phyloP scores from a whole-genome alignment of 2,797 vertebrate genomes.

The Periparus ater region DNA sequence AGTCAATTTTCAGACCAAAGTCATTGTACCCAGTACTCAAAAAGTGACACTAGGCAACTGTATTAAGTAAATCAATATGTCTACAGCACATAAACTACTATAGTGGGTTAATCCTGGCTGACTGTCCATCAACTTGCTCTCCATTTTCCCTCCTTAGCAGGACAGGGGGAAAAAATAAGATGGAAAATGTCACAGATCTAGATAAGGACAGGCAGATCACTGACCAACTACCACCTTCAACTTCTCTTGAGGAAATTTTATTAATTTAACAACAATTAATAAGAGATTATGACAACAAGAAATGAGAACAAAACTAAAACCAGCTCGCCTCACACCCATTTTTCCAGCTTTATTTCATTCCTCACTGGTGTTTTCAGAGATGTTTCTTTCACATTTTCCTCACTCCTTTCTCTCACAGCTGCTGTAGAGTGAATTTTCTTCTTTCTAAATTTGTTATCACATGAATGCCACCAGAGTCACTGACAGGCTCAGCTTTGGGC shows the following conservation, averaged over 20 bases:
- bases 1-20: not conserved
- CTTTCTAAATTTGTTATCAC: not conserved
- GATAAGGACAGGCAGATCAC: not conserved
- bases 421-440: not conserved
- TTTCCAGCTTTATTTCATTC: not conserved
- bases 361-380: not conserved
- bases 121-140: not conserved
- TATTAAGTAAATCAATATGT: not conserved
- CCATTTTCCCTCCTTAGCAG: not conserved
- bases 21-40: not conserved
- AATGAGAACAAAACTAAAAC: not conserved
- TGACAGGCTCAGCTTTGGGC: not conserved
- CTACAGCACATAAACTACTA: not conserved
- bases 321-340: not conserved
- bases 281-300: not conserved
- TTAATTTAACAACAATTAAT: not conserved
- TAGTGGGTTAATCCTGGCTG: not conserved
- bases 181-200: not conserved
- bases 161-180: not conserved
- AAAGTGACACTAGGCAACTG: not conserved
- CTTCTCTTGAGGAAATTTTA: not conserved
- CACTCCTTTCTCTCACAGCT: not conserved
- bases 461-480: accelerated
- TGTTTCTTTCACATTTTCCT: not conserved
- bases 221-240: not conserved